Conservation (phyloP, 1,140 invertebrate genomes). For the Ladona fulva region DNA sequence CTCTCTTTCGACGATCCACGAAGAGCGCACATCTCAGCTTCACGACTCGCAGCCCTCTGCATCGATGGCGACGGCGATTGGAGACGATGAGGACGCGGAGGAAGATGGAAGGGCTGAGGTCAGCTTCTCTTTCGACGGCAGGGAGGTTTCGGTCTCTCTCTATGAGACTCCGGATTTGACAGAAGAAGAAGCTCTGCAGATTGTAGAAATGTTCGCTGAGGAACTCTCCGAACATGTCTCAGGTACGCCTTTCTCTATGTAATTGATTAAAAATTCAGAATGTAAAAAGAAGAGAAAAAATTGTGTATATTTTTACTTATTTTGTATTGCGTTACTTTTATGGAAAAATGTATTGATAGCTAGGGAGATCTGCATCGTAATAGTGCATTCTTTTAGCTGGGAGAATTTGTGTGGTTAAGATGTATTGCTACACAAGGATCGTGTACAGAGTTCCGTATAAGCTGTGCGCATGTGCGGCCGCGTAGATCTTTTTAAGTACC, state of each 20-base stretch:
- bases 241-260: slow-evolving; percentile 38
- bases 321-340: no score
- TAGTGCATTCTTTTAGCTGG: no score
- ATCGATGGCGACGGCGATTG: slow-evolving; percentile 45
- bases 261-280: no score
- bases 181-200: slow-evolving; percentile 81
- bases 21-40: slow-evolving; percentile 79
- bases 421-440: no score
- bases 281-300: no score
- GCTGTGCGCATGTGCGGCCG: no score
- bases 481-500: no score
- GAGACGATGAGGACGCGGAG: slow-evolving; percentile 43
- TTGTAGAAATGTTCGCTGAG: slow-evolving; percentile 89
- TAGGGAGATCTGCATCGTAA: no score
- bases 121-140: slow-evolving; percentile 82
- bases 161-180: slow-evolving; percentile 88
- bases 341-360: no score
- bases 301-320: no score
- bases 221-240: slow-evolving; percentile 81
- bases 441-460: no score
- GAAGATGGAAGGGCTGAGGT: slow-evolving; percentile 54
- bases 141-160: slow-evolving; percentile 79
- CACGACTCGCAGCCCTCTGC: slow-evolving; percentile 69
- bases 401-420: no score
- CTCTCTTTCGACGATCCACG: slow-evolving; percentile 80